phyloP scores from a whole-genome alignment of 2,888 invertebrate species.

The Drosophila conformis region DNA sequence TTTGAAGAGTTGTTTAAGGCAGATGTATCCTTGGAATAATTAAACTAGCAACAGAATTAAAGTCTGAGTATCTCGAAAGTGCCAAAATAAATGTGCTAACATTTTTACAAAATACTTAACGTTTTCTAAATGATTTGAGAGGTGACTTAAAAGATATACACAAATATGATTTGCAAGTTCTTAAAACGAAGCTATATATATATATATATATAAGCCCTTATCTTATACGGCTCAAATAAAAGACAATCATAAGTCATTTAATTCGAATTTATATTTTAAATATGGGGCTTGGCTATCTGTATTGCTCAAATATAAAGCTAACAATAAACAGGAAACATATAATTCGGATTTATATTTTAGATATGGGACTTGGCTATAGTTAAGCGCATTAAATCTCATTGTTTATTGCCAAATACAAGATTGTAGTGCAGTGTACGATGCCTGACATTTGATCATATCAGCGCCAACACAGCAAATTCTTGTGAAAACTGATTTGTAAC shows the following conservation, averaged over 20 bases:
- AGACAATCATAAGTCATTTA: neutral
- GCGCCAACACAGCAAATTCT: conserved; percentile 45
- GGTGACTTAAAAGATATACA: neutral
- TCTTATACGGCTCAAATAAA: neutral
- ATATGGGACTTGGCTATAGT: neutral
- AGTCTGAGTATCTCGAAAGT: neutral
- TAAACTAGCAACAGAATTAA: neutral
- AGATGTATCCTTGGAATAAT: neutral
- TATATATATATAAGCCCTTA: neutral
- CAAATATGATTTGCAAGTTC: neutral
- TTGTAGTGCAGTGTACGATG: conserved; percentile 39
- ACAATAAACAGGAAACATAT: neutral
- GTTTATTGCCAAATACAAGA: neutral
- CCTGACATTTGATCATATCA: conserved; percentile 65
- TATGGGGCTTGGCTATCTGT: neutral
- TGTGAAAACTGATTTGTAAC: conserved; percentile 71
- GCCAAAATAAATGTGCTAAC: neutral
- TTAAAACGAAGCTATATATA: neutral
- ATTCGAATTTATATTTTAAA: neutral
- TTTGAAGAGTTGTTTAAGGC: neutral
- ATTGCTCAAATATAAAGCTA: neutral
- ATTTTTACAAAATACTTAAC: neutral
- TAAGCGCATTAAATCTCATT: neutral
- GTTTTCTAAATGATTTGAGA: neutral
- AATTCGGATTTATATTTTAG: neutral